Base-by-base conservation (phyloP, 2,797 vertebrate species). In the Yasuhikotakia modesta region DNA sequence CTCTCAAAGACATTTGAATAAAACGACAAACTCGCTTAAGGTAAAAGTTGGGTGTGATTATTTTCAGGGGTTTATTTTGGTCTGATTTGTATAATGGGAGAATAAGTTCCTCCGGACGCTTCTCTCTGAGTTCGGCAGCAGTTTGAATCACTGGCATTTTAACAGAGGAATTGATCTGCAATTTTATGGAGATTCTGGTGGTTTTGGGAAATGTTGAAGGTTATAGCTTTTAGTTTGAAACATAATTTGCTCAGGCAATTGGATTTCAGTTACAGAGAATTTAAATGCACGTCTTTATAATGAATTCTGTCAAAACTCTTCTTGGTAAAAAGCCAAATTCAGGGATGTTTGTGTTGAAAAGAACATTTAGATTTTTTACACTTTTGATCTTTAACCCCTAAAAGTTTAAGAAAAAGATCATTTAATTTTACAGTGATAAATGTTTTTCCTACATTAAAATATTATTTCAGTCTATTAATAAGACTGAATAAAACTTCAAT, bases 191-290 rank as follows among this genome's bases (percentile, higher is more conserved):
- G 73, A 79, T 84, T 73, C 63, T 74, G 76, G 79, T 86, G 69
- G 60, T 80, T 73, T 79, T 45, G 76, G 81, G 73, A 5, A 82
- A 80, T 69, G 76, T 84, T 84, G 78, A 84, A 79, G 50, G 81
- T 52, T 78, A 65, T 82, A 81, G 58, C 71, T 78, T 73, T 63
- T 72, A 27, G n/a, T 66, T 68, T 27, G 61, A 78, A 70, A 78
- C 21, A 43, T 71, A 64, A 80, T 83, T 84, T 81, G 79, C 76
- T 76, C 45, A 79, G 55, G 77, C 80, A 69, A 77, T 63, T 83
- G 74, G 45, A 72, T 80, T 53, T 12, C 63, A 69, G 39, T 80
- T 64, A 11, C 48, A 72, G 61, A 67, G 60, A 14, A 55, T 48
- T 61, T 63, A 58, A 57, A 70, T 46, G 50, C 58, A 30, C 43